Evolutionary conservation across 1,140 invertebrate genomes (phyloP), one percentile per base, ranked within the genome.

Genomic region (Phymorhynchus buccinoides): DNA sequence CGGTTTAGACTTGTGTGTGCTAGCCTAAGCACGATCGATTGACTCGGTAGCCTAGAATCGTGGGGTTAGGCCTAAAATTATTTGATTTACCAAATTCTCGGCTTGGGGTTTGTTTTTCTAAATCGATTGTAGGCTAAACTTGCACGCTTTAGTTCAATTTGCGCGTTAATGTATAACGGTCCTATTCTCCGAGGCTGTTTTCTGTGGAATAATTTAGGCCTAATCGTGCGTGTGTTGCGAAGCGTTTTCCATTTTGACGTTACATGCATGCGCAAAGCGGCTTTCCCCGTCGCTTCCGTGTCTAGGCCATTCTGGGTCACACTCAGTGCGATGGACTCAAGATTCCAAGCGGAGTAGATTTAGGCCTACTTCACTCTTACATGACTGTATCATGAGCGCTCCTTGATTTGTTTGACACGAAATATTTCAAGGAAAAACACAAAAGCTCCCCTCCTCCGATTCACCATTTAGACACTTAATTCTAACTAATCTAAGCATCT

Each of bases 251-350:
- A 66, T 71, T 62, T 71, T 83, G 81, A 83, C 81, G 81, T 71
- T 83, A 71, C 81, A 83, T 83, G 81, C 81, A 83, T 83, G 81
- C 81, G 81, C 81, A 83, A 66, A 83, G 32, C 81, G 81, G 39
- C 81, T 71, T 83, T 71, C 81, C 73, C 32, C 37, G 81, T 41
- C 62, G 81, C 81, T 83, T 83, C 81, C 81, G 81, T 83, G 81
- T 83, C 44, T 83, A 83, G n/a, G n/a, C n/a, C n/a, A n/a, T n/a
- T n/a, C 81, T 73, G 81, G 81, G 81, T 83, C 81, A 83, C 81
- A 62, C 56, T 62, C 56, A 62, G 56, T 62, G 48, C 48, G n/a
- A n/a, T n/a, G n/a, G n/a, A n/a, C n/a, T n/a, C n/a, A n/a, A n/a
- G n/a, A n/a, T n/a, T n/a, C n/a, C n/a, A n/a, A n/a, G n/a, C n/a